Evolutionary conservation across 2,888 invertebrate species (phyloP), one percentile per base, ranked within the genome.

Genomic region (Himalopsyche japonica): DNA sequence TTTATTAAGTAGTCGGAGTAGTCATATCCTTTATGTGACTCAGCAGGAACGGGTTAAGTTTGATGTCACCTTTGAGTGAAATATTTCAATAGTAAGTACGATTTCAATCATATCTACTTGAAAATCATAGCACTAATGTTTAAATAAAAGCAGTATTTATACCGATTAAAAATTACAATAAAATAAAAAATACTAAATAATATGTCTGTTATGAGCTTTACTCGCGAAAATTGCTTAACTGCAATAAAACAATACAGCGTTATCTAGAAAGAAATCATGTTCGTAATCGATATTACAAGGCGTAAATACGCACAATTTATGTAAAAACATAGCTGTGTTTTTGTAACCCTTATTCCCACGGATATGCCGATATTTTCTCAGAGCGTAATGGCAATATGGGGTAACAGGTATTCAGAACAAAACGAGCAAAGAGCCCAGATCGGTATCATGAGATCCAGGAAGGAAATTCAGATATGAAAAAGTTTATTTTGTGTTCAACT

Each of bases 321-420:
- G n/a, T 32, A 76, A 3, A 76, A 76, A 20, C 30, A 76, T 7
- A 30, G 76, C 27, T 34, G 30, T 34, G 30, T 34, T 32, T 34
- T 30, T 34, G 76, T 76, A 76, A 32, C 76, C 76, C 78, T 24
- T 43, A 34, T 78, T 78, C 78, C 32, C 78, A 78, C 78, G 78
- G 37, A 32, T 37, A n/a, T n/a, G 32, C 20, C 24, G 24, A 37
- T 37, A 24, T 32, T 37, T 78, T 34, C 37, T 37, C 34, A 78
- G 20, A 78, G 78, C 37, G 7, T 37, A 70, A 64, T 70, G 27
- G 43, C 24, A 64, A 81, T 81, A 81, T 81, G 70, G 81, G 81
- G 70, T 48, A 81, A 27, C 64, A 81, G 81, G 81, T 81, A 64
- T 81, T 24, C 81, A n/a, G 49, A 15, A 70, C 81, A 81, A 48